Evolutionary conservation across 2,888 invertebrate species (phyloP), one percentile per base, ranked within the genome.

Genomic region (Melinopterus prodromus): DNA sequence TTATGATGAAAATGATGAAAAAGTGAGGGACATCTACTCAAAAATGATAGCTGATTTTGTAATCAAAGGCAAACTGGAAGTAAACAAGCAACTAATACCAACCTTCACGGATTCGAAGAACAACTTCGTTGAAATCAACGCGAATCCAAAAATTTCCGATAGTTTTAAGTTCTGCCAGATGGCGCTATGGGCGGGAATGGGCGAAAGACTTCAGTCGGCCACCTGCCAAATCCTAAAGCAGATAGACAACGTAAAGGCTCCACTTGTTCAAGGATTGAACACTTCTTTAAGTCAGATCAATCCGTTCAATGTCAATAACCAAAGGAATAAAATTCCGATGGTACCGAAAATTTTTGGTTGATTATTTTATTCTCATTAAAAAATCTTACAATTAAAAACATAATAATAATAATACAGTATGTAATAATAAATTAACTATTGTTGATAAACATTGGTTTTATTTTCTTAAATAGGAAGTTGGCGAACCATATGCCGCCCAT

Each of bases 31-130:
- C 6, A 90, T 92, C 82, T 93, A 94, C 81, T 93, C 94, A 0
- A 90, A 91, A 14, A 90, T 95, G 85, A 91, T 96, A 12, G 90
- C 93, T 0, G 92, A 94, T 84, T 96, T 96, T 85, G 94, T 93
- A 0, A 91, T 91, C 81, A 90, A 88, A 75, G 91, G 91, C 79
- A 89, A 87, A 84, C 86, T 89, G 16, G 85, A 82, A 12, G 81
- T 89, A 2, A 85, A 86, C 14, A 90, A 86, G 84, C 84, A 86
- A 77, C 82, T 89, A 0, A 90, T 91, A 69, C 86, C 88, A 69
- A 87, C 89, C 71, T 90, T 91, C 80, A 87, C 88, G 0, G 86
- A 86, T 6, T 87, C 88, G 4, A 88, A 89, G 14, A 91, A 91
- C 80, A 90, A 91, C 70, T 93, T 91, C 84, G 89, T 93, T n/a